phyloP scores from a whole-genome alignment of 1,140 invertebrate species.

The Pollicipes pollicipes region DNA sequence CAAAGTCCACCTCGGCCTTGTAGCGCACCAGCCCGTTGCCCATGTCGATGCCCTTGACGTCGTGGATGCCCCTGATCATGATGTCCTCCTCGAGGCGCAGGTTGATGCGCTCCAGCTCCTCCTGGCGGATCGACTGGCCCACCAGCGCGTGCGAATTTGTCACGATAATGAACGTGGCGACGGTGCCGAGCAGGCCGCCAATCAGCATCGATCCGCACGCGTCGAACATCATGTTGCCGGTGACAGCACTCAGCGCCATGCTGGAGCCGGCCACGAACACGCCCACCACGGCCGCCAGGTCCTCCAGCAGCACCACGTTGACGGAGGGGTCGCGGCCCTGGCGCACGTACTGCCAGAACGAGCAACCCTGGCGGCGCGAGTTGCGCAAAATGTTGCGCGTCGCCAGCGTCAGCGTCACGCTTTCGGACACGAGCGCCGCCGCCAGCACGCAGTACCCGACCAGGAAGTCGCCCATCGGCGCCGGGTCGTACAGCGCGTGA shows the following conservation, averaged over 20 bases:
- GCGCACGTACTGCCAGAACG: conserved; percentile 31
- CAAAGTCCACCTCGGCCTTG: conserved; percentile 97
- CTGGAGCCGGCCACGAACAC: conserved; percentile 68
- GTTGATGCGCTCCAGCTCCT: conserved; percentile 76
- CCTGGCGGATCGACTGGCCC: conserved; percentile 76
- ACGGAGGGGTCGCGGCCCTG: conserved; percentile 69
- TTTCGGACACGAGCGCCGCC: conserved; percentile 78
- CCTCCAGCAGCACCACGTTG: conserved; percentile 91
- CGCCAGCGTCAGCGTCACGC: conserved; percentile 79
- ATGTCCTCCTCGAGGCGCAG: conserved; percentile 76
- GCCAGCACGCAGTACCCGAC: conserved; percentile 73
- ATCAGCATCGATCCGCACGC: conserved; percentile 76
- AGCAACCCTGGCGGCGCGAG: conserved; percentile 53
- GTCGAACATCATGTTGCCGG: conserved; percentile 62
- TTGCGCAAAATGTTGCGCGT: conserved; percentile 69
- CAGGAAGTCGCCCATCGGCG: conserved; percentile 24
- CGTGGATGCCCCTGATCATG: conserved; percentile 92
- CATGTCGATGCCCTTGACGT: conserved; percentile 97
- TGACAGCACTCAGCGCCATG: conserved; percentile 65
- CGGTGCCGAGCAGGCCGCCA: conserved; percentile 67
- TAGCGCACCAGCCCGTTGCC: conserved; percentile 69
- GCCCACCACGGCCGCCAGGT: conserved; percentile 81
- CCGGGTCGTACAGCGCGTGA: conserved; percentile 58
- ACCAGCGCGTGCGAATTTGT: conserved; percentile 83
- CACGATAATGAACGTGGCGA: conserved; percentile 90